Conservation (phyloP, 1,140 invertebrate genomes). For the Anagrus nilaparvatae region DNA sequence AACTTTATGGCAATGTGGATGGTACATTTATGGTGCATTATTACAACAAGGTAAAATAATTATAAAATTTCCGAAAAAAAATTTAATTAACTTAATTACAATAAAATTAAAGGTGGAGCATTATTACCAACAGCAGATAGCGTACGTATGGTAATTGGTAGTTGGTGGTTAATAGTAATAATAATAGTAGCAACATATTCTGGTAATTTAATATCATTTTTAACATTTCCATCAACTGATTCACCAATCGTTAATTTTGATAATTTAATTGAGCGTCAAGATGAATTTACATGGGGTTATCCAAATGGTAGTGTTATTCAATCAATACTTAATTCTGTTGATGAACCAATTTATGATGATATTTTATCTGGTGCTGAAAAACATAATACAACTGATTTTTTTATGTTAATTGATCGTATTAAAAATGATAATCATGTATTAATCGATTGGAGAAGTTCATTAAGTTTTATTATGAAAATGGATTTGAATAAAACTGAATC, state of each 20-base stretch:
- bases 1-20: constrained; percentile 58
- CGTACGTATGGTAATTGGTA: constrained; percentile 75
- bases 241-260: constrained; percentile 61
- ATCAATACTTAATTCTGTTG: constrained; percentile 55
- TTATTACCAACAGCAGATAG: constrained; percentile 74
- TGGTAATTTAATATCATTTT: constrained; percentile 83
- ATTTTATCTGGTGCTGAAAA: constrained; percentile 27
- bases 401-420: constrained; percentile 48
- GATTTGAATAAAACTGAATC: constrained; percentile 45
- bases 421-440: constrained; percentile 57
- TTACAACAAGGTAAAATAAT: constrained; percentile 74
- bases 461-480: constrained; percentile 57
- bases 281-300: constrained; percentile 63
- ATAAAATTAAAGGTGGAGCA: constrained; percentile 65
- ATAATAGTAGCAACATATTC: constrained; percentile 87
- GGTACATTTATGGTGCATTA: constrained; percentile 84
- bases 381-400: constrained; percentile 25
- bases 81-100: not conserved
- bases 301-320: constrained; percentile 58
- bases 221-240: constrained; percentile 84
- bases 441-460: constrained; percentile 70
- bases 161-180: constrained; percentile 89
- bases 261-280: constrained; percentile 54
- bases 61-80: not conserved
- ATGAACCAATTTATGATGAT: not conserved